A percentile compares a stretch with the other conserved stretches of the same genome.
Conservation (phyloP, 2,113 vertebrate genomes). For the Macrotis lagotis region DNA sequence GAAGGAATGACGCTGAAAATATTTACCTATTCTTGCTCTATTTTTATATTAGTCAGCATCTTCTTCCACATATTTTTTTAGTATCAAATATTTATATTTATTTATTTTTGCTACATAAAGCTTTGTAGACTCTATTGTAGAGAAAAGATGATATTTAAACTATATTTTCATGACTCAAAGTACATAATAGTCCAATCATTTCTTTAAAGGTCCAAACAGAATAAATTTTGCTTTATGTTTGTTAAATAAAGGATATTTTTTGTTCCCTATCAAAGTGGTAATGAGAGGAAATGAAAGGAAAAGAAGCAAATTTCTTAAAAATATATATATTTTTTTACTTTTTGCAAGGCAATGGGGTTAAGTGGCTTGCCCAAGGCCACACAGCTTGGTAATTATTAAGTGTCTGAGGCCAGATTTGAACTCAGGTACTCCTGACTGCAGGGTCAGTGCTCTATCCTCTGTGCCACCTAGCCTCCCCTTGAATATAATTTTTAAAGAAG, state of each 20-base stretch:
- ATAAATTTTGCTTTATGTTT: not conserved
- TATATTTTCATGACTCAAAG: not conserved
- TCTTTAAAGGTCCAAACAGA: not conserved
- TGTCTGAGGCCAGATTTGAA: no score
- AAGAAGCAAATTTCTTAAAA: not conserved
- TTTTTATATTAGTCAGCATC: not conserved
- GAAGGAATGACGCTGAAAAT: not conserved
- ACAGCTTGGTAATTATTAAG: no score
- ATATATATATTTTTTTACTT: no score
- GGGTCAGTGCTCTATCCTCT: no score
- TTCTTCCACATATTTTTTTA: conserved; percentile 5
- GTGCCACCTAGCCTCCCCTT: no score
- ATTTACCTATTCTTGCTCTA: not conserved
- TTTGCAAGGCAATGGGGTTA: no score
- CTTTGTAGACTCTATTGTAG: not conserved
- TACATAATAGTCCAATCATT: not conserved
- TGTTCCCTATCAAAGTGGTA: not conserved
- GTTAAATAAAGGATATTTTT: not conserved
- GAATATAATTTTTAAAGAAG: not conserved
- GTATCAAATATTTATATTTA: not conserved
- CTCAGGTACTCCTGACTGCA: no score
- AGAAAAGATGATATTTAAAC: not conserved
- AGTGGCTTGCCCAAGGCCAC: no score
- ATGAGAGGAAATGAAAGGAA: not conserved
- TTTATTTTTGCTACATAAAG: not conserved